A percentile compares a stretch with the other conserved stretches of the same genome.
phyloP scores from a whole-genome alignment of 2,113 vertebrate genomes.

The Probosciger aterrimus region DNA sequence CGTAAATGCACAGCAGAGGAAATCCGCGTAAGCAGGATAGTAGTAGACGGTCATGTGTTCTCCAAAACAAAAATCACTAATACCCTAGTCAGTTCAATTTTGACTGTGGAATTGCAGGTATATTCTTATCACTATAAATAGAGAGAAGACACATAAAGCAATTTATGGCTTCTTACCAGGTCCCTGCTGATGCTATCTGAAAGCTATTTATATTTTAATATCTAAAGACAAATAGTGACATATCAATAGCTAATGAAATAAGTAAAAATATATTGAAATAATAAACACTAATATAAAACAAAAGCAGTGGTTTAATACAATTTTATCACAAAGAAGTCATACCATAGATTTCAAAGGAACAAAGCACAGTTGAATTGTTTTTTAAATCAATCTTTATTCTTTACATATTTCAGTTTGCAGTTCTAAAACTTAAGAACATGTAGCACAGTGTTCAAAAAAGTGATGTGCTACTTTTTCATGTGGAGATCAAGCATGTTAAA shows the following conservation, averaged over 20 bases:
- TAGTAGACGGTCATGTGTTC: fast-evolving
- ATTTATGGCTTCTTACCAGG: neutral
- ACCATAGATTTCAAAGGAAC: neutral
- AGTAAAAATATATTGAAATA: neutral
- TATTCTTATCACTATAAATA: neutral
- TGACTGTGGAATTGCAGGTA: neutral
- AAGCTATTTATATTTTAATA: neutral
- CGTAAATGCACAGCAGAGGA: neutral
- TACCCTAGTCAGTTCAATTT: neutral
- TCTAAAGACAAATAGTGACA: neutral
- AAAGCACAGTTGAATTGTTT: neutral
- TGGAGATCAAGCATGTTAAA: neutral
- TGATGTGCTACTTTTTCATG: neutral
- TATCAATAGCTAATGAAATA: neutral
- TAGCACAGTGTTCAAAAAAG: neutral
- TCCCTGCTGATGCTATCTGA: neutral
- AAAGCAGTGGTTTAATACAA: neutral
- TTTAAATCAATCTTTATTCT: neutral
- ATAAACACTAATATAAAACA: neutral
- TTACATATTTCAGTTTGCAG: neutral
- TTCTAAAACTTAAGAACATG: neutral
- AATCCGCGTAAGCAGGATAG: neutral
- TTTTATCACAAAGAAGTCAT: neutral
- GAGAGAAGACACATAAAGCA: neutral
- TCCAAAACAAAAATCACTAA: neutral